Conservation (phyloP, 2,888 invertebrate genomes). For the Chromoteleia sp. region DNA sequence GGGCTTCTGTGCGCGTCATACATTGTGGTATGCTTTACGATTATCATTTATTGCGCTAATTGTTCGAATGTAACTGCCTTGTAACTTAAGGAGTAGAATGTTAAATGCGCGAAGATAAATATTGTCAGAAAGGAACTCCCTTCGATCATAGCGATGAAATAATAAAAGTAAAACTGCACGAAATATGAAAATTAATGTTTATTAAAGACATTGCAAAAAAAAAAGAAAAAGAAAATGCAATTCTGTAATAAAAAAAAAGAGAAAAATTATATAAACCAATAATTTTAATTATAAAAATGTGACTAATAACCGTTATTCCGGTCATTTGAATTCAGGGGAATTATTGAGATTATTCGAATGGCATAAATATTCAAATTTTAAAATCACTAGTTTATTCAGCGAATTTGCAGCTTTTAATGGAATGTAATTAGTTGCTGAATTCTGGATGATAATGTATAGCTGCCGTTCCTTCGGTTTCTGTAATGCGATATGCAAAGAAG, state of each 20-base stretch:
- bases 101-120: slow-evolving; percentile 29
- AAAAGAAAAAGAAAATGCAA: no score
- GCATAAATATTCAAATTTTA: slow-evolving; percentile 1
- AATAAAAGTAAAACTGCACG: no score
- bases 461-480: slow-evolving; percentile 15
- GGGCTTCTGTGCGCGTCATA: background rate
- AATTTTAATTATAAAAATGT: no score
- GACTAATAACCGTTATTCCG: no score
- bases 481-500: slow-evolving; percentile 39
- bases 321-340: background rate
- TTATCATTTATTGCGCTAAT: slow-evolving; percentile 45
- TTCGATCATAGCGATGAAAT: background rate
- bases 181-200: no score
- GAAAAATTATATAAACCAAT: no score
- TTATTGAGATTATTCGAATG: slow-evolving; percentile 1
- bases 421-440: slow-evolving; percentile 46
- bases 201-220: no score
- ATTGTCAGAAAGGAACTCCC: background rate
- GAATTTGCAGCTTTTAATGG: slow-evolving; percentile 51
- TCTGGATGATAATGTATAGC: slow-evolving; percentile 39
- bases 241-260: no score
- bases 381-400: background rate
- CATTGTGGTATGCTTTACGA: slow-evolving; percentile 8
- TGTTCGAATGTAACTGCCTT: background rate
- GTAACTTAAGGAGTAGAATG: slow-evolving; percentile 18